A percentile compares a stretch with the other conserved stretches of the same genome.
These are phyloP conservation scores for Cerastoderma edule DNA, from an alignment of 2,888 invertebrate genomes.

Conservation along the genomic window DNA sequence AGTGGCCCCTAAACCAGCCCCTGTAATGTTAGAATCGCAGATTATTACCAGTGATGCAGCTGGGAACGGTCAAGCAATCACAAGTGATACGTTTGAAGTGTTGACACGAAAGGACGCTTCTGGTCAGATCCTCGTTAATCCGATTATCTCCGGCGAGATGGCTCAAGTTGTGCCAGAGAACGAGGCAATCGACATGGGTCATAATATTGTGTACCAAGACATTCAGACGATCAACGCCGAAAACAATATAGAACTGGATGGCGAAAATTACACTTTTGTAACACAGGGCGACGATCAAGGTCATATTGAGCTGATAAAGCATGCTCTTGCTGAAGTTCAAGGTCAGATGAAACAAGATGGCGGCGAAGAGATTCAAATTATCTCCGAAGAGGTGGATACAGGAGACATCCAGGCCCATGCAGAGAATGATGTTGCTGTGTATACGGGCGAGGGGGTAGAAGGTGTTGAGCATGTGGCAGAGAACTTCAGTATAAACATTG, in stretches of 20 bases:
- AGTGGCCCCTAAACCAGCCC: conserved; percentile 17
- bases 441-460: conserved; percentile 1
- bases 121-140: conserved; percentile 39
- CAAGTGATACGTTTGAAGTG: conserved; percentile 35
- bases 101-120: conserved; percentile 35
- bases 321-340: conserved; percentile 36
- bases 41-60: too few species aligned
- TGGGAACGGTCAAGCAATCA: background rate
- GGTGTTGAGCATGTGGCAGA: conserved; percentile 26
- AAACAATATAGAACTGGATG: conserved; percentile 38
- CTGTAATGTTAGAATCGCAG: background rate
- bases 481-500: conserved; percentile 60
- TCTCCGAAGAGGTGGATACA: conserved; percentile 23
- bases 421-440: conserved; percentile 8
- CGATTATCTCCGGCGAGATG: conserved; percentile 27
- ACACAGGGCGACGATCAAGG: conserved; percentile 34
- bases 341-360: conserved; percentile 18
- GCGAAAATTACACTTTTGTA: conserved; percentile 53
- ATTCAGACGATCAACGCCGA: conserved; percentile 10
- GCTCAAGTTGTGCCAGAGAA: conserved; percentile 1
- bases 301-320: conserved; percentile 47
- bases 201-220: conserved; percentile 14
- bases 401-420: background rate
- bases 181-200: conserved; percentile 21
- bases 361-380: conserved; percentile 35